These are phyloP conservation scores for Xiphophorus couchianus DNA, from an alignment of 2,113 vertebrate genomes.

Conservation along the genomic window DNA sequence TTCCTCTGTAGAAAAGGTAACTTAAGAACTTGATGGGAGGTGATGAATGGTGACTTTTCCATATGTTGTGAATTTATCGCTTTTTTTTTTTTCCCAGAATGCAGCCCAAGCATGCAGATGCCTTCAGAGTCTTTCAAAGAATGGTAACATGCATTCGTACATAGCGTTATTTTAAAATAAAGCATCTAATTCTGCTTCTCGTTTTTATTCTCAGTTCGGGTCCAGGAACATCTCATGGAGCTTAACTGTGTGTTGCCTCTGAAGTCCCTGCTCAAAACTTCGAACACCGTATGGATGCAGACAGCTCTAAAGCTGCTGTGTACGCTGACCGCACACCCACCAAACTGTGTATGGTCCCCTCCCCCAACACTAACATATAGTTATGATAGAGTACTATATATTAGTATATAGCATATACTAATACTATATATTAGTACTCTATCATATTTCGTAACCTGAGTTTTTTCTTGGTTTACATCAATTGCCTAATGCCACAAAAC, in stretches of 20 bases:
- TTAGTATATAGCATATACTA: too few species aligned
- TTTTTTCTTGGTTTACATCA: too few species aligned
- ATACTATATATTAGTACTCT: too few species aligned
- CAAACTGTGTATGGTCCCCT: conserved; percentile 76
- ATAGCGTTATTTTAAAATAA: neutral
- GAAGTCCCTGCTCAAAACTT: conserved; percentile 69
- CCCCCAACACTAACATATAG: neutral
- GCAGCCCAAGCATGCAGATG: conserved; percentile 84
- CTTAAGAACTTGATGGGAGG: neutral
- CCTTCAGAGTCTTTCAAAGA: conserved; percentile 79
- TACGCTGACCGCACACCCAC: conserved; percentile 72
- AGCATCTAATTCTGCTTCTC: neutral
- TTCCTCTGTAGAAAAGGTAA: conserved; percentile 83
- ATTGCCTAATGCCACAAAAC: neutral
- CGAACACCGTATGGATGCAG: conserved; percentile 44
- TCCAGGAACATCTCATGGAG: conserved; percentile 76
- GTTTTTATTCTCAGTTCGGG: conserved; percentile 57
- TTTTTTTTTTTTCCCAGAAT: conserved; percentile 67
- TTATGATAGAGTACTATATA: too few species aligned
- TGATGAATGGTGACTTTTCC: neutral
- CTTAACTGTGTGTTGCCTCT: conserved; percentile 75
- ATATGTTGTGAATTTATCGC: too few species aligned
- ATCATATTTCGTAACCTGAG: too few species aligned
- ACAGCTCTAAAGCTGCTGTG: conserved; percentile 78
- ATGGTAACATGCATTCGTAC: conserved; percentile 68